Evolutionary conservation across 2,113 vertebrate species (phyloP).

Genomic region (Canis aureus): DNA sequence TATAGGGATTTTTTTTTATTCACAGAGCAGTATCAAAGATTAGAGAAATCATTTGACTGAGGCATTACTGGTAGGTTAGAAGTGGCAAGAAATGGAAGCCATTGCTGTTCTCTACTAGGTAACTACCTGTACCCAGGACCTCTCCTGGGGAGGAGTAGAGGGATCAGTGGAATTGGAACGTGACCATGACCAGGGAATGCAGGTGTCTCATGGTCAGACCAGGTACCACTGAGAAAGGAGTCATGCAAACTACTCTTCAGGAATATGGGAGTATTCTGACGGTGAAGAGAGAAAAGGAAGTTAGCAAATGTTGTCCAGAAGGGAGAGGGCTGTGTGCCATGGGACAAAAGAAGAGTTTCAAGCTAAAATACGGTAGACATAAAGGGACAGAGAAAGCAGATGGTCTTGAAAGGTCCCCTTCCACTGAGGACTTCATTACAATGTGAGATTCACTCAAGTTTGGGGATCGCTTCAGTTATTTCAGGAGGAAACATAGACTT

Average conservation of each 20-base stretch:
- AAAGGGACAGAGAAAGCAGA: not conserved
- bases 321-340: not conserved
- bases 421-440: too few relatives aligned
- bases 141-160: not conserved
- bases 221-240: not conserved
- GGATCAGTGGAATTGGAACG: not conserved
- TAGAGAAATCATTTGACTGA: not conserved
- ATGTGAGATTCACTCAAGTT: not conserved
- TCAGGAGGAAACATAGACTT: not conserved
- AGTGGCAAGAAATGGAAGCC: not conserved
- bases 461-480: too few relatives aligned
- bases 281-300: not conserved
- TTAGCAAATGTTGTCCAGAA: too few relatives aligned
- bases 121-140: not conserved
- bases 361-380: not conserved
- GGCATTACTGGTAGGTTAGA: not conserved
- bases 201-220: not conserved
- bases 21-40: not conserved
- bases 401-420: not conserved
- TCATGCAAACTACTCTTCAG: not conserved
- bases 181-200: too few relatives aligned
- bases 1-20: not conserved
- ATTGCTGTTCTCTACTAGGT: fast-evolving
- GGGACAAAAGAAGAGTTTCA: not conserved
- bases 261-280: not conserved